phyloP scores from a whole-genome alignment of 2,113 vertebrate genomes.

The Pachypanchax playfairii region DNA sequence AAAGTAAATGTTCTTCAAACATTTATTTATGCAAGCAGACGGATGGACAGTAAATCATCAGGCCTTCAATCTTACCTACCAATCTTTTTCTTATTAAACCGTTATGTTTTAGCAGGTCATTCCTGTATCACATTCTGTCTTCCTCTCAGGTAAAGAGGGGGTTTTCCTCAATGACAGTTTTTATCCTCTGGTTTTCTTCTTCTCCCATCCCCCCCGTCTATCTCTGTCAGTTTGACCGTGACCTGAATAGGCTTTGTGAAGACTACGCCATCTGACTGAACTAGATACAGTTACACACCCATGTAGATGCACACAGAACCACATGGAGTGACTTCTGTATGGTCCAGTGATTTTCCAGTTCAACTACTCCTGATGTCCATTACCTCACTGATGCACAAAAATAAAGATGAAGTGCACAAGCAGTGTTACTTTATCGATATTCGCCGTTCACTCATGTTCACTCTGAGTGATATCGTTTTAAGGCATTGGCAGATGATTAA shows the following conservation, averaged over 20 bases:
- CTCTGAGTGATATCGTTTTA: background rate
- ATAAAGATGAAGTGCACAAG: background rate
- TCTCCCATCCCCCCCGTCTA: background rate
- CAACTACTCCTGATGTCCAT: constrained; percentile 13
- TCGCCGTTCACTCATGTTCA: background rate
- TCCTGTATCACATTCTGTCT: constrained; percentile 14
- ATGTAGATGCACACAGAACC: constrained; percentile 28
- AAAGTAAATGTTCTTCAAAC: no score
- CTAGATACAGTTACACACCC: constrained; percentile 67
- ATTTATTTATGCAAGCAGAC: no score
- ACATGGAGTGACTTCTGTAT: constrained; percentile 7
- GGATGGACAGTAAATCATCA: no score
- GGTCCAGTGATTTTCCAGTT: constrained; percentile 42
- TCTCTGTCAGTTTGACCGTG: constrained; percentile 67
- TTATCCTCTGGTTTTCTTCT: constrained; percentile 20
- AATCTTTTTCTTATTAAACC: no score
- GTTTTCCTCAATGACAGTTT: constrained; percentile 40
- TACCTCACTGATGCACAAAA: constrained; percentile 4
- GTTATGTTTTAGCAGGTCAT: no score
- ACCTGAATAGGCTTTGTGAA: constrained; percentile 72
- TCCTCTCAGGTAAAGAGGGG: constrained; percentile 24
- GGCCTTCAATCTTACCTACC: no score
- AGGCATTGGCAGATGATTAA: background rate
- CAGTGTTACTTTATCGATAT: background rate
- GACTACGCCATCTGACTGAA: constrained; percentile 73